Conservation (phyloP, 1,140 invertebrate species). For the Cydia pomonella region DNA sequence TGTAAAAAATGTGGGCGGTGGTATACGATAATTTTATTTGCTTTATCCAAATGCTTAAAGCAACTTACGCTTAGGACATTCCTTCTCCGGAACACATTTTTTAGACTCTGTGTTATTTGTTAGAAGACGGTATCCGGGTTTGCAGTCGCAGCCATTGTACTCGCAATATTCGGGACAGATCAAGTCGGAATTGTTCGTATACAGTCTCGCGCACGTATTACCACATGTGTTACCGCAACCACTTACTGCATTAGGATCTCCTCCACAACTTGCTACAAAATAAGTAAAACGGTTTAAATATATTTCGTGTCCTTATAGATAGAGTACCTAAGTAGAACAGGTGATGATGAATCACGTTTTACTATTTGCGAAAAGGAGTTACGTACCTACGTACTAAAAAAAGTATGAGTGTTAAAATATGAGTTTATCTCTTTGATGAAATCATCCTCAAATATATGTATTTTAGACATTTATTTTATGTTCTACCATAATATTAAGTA, state of each 20-base stretch:
- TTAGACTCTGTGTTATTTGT: not conserved
- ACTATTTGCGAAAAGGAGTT: no score
- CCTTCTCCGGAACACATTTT: constrained; percentile 6
- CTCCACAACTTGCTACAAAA: constrained; percentile 10
- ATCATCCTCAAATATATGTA: no score
- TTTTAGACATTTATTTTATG: no score
- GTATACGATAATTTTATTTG: no score
- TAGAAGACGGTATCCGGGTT: not conserved
- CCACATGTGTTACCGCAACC: constrained; percentile 20
- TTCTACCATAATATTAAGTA: no score
- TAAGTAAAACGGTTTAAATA: not conserved
- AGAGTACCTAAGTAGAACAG: no score
- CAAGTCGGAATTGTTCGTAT: not conserved
- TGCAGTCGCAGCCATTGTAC: constrained; percentile 20
- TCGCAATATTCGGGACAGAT: not conserved
- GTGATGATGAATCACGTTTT: no score
- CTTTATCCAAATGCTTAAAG: not conserved
- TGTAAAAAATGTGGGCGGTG: no score
- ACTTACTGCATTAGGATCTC: constrained; percentile 9
- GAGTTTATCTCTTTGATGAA: no score
- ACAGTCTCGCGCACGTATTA: not conserved
- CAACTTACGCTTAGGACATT: constrained; percentile 16
- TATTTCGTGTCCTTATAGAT: no score
- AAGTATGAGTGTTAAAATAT: no score
- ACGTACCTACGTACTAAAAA: no score